Conservation (phyloP, 2,113 vertebrate species). For the Fregata magnificens region DNA sequence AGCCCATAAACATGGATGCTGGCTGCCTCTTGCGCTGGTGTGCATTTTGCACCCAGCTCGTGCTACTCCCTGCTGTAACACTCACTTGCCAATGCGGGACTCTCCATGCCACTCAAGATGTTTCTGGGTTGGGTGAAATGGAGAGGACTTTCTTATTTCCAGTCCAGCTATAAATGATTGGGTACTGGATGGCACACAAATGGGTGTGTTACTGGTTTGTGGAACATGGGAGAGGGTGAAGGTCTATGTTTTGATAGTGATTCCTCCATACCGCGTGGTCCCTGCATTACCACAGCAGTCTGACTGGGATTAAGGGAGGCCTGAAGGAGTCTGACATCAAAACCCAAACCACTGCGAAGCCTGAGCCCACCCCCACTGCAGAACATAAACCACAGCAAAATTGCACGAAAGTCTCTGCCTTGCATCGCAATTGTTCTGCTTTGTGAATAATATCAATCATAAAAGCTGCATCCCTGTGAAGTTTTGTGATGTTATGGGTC, state of each 20-base stretch:
- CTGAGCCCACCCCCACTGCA: background rate
- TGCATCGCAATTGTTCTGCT: background rate
- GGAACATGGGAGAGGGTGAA: background rate
- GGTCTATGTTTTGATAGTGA: background rate
- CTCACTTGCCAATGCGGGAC: rapidly evolving
- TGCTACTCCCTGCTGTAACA: background rate
- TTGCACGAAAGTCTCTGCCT: background rate
- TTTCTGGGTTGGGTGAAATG: background rate
- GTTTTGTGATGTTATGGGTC: background rate
- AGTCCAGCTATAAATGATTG: background rate
- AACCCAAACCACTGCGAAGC: background rate
- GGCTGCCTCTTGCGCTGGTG: background rate
- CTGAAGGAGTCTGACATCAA: background rate
- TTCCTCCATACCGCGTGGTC: background rate
- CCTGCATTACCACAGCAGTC: background rate
- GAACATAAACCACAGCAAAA: background rate
- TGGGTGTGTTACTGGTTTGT: background rate
- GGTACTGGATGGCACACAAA: background rate
- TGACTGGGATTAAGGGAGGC: background rate
- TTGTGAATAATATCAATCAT: background rate
- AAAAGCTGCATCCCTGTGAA: background rate
- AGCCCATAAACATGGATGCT: background rate
- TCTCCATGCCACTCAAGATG: background rate
- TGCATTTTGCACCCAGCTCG: background rate
- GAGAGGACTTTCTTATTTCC: background rate